Base-by-base conservation (phyloP, 2,888 invertebrate genomes). In the Cerceris rybyensis region DNA sequence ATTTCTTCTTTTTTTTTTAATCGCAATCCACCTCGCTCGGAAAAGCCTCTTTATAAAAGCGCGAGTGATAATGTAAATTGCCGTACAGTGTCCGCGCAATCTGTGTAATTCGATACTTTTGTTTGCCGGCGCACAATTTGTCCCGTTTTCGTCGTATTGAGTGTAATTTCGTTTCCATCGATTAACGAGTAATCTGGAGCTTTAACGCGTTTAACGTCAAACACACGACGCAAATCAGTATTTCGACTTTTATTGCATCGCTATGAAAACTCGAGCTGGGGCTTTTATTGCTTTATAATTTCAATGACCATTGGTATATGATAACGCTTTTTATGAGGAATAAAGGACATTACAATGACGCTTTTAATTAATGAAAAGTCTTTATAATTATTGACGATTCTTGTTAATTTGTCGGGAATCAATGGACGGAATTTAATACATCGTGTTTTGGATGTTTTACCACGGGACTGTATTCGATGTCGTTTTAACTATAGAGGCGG, bases 201-300 rank as follows among this genome's bases (percentile, higher is more conserved):
- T 69, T 63, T 70, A 70, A 63, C 16, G 16, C 50, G 14, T 70
- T 65, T 59, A 58, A 13, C 14, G 28, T 17, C 57, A 41, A 39
- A 50, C 50, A n/a, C 50, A 1, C 17, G n/a, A 9, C 6, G 16
- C 16, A 13, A 41, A 58, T 50, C 39, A 8, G 5, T n/a, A 39
- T 58, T 28, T 46, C 39, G 28, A 11, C 57, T 46, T 67, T 11
- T 28, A 58, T 59, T 67, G 50, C 6, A 13, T 39, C n/a, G 2
- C 9, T 9, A 39, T 13, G 6, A 6, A 2, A 42, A 42, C 11
- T 28, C 42, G 13, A 14, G 14, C 17, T n/a, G 42, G 5, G 17
- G 46, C 46, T 1, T 57, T 50, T 39, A 2, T 28, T n/a, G 8
- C 9, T 9, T 28, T 14, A 11, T 14, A n/a, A 17, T 57, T 11